Conservation (phyloP, 2,797 vertebrate genomes). For the Lithobates sylvaticus region DNA sequence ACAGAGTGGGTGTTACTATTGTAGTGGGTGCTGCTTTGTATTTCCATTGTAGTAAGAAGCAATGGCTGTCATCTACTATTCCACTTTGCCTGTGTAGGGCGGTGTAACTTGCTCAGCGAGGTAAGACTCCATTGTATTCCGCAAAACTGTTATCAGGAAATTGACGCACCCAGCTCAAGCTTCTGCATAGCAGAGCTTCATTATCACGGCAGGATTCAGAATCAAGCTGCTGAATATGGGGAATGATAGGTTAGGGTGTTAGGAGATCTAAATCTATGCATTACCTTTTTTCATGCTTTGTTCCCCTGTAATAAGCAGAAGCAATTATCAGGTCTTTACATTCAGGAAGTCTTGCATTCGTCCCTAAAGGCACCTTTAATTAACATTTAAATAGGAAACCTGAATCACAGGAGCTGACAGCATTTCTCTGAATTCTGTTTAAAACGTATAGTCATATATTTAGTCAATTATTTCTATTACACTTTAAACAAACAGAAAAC, state of each 20-base stretch:
- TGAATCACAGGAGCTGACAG: slow-evolving; percentile 26
- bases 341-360: slow-evolving; percentile 12
- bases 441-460: no score
- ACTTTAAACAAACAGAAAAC: no score
- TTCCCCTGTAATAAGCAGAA: slow-evolving; percentile 26
- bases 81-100: background rate
- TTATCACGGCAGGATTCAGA: slow-evolving; percentile 5
- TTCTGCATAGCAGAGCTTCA: background rate
- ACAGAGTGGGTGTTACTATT: background rate
- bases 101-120: slow-evolving; percentile 16
- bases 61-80: background rate
- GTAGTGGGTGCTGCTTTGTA: slow-evolving; percentile 2
- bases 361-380: slow-evolving; percentile 10
- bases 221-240: slow-evolving; percentile 13
- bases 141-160: slow-evolving; percentile 31
- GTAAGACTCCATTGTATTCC: slow-evolving; percentile 15
- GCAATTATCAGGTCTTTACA: slow-evolving; percentile 15
- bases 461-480: no score
- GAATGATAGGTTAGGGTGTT: slow-evolving; percentile 7
- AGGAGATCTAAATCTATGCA: slow-evolving; percentile 5
- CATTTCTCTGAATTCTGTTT: background rate
- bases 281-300: slow-evolving; percentile 14
- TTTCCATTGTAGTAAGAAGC: slow-evolving; percentile 7
- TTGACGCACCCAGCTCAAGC: background rate
- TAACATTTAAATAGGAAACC: slow-evolving; percentile 27